phyloP scores from a whole-genome alignment of 1,140 invertebrate species.

The Drosophila leontia region DNA sequence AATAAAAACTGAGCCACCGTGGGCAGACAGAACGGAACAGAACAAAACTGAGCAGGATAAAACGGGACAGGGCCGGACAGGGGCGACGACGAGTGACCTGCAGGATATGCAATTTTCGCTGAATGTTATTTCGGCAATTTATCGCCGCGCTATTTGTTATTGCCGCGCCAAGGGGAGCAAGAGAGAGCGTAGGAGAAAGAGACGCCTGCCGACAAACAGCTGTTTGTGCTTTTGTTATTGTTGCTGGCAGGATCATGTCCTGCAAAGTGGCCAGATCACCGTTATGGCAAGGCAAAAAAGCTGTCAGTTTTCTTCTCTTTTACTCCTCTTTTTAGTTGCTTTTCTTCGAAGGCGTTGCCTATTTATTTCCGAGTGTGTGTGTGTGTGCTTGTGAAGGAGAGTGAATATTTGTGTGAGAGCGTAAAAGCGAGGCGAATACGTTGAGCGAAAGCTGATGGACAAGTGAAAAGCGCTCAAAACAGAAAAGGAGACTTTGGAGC shows the following conservation, averaged over 20 bases:
- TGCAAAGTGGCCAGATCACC: constrained; percentile 74
- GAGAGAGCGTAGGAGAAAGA: not conserved
- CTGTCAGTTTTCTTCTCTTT: constrained; percentile 7
- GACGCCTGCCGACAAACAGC: constrained; percentile 50
- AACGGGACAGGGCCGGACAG: constrained; percentile 19
- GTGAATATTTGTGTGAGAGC: constrained; percentile 38
- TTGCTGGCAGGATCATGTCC: constrained; percentile 70
- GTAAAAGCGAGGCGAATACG: constrained; percentile 45
- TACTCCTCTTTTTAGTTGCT: constrained; percentile 17
- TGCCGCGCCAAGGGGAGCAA: constrained; percentile 4
- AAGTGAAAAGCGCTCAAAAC: constrained; percentile 56
- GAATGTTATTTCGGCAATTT: constrained; percentile 60
- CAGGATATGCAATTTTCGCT: constrained; percentile 68
- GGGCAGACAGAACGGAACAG: constrained; percentile 3
- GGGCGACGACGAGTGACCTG: constrained; percentile 28
- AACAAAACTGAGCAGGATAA: constrained; percentile 9
- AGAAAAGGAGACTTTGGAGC: constrained; percentile 18
- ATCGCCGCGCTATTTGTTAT: constrained; percentile 69
- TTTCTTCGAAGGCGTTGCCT: constrained; percentile 78
- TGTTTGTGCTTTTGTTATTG: constrained; percentile 52
- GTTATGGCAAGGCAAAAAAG: constrained; percentile 11
- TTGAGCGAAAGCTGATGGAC: constrained; percentile 75
- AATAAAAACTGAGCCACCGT: not conserved
- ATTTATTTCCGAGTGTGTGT: constrained; percentile 1
- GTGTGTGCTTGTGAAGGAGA: constrained; percentile 33